Percentiles rank a stretch among this genome's conserved stretches.
phyloP scores from a whole-genome alignment of 2,797 vertebrate genomes.

The Mormyrus proboscirostris region DNA sequence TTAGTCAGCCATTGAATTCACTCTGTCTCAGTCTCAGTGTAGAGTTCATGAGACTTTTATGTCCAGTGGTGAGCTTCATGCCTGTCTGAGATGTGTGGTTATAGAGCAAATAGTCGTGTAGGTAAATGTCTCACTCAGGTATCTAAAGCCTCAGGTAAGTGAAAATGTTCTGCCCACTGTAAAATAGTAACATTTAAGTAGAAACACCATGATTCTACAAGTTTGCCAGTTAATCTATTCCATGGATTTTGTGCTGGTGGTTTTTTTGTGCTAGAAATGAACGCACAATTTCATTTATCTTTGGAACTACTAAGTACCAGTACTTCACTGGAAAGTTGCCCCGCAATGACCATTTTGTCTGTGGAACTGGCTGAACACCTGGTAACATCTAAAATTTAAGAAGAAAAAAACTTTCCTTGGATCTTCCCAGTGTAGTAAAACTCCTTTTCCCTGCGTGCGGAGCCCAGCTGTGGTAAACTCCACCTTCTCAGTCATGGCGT shows the following conservation, averaged over 20 bases:
- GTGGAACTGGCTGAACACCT: background rate
- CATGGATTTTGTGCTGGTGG: background rate
- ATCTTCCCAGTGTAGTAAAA: conserved; percentile 8
- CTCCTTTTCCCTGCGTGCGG: background rate
- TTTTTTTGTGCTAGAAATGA: background rate
- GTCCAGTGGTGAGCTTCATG: background rate
- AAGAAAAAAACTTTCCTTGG: background rate
- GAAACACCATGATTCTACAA: background rate
- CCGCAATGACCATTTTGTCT: background rate
- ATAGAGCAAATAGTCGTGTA: background rate
- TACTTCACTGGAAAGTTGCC: background rate
- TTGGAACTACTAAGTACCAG: background rate
- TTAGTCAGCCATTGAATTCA: background rate
- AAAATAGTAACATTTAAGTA: background rate
- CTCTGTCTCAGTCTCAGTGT: background rate
- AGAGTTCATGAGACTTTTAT: background rate
- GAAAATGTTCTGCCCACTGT: background rate
- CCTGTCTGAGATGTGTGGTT: background rate
- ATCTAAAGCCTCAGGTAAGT: background rate
- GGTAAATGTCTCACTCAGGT: background rate
- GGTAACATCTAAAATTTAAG: conserved; percentile 1
- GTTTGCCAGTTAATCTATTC: background rate
- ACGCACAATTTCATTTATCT: background rate
- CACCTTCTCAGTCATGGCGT: background rate
- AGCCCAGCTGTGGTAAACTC: background rate